Base-by-base conservation (phyloP, 1,140 invertebrate species). In the Penaeus chinensis region DNA sequence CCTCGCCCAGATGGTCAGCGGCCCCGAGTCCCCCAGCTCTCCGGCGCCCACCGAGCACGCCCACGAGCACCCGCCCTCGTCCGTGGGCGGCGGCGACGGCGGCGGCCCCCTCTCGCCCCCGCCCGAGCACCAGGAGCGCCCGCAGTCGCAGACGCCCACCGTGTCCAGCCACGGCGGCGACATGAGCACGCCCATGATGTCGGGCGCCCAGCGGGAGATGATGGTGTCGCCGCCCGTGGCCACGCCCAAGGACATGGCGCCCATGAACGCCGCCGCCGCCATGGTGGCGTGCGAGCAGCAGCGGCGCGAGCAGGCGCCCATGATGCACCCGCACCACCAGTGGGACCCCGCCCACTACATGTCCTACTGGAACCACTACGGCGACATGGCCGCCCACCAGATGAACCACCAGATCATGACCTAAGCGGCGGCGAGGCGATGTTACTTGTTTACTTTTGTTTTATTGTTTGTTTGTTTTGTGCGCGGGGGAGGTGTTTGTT, bases 331-430 rank as follows among this genome's bases (percentile, higher is more conserved):
- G 18, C 87, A 84, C 20, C 74, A 79, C 82, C 87, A 88, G 77
- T 88, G 87, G 87, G 87, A 88, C 24, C 85, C 85, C 7, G 85
- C 85, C 85, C 85, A 87, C 87, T 88, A 88, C 76, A 84, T 88
- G 82, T 66, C 74, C 42, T 88, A 88, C 82, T 88, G 87, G 87
- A 88, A 88, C 76, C 87, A 84, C 87, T 88, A 88, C 61, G 87
- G 87, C 32, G 87, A 88, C 63, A 71, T 88, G 82, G 87, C 87
- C 63, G 85, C 85, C 79, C 85, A 87, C 42, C 87, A 88, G 82
- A 88, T 88, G 87, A 88, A 84, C 77, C 87, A 88, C 65, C 87
- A 88, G 82, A 88, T 88, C 76, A 88, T 88, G 87, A 88, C 87
- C 76, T 88, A 88, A 82, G 79, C 78, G 24, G 47, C 78, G 47